Conservation (phyloP, 2,888 invertebrate species). For the Drosophila trichaetosa region DNA sequence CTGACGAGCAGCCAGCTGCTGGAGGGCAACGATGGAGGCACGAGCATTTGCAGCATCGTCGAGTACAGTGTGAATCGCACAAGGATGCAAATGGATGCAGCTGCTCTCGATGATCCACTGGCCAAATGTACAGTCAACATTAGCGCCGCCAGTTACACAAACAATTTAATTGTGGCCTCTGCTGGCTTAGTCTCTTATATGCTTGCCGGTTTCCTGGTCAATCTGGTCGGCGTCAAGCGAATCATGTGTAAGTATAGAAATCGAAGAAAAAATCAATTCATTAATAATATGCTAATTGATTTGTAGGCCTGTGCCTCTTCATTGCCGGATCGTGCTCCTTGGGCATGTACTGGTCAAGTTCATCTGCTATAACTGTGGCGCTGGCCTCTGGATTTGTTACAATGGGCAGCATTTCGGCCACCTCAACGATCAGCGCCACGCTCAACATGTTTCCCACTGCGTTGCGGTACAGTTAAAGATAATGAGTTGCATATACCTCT, state of each 20-base stretch:
- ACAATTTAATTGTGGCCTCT: conserved; percentile 88
- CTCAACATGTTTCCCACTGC: conserved; percentile 82
- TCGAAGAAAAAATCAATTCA: background rate
- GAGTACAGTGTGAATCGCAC: conserved; percentile 79
- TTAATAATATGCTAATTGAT: background rate
- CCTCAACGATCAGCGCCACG: conserved; percentile 77
- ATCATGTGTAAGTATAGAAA: conserved; percentile 85
- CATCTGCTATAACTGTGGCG: conserved; percentile 85
- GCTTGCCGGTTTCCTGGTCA: conserved; percentile 86
- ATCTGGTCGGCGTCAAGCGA: conserved; percentile 86
- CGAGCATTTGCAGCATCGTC: conserved; percentile 75
- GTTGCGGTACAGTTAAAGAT: conserved; percentile 67
- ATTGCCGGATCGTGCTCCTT: conserved; percentile 86
- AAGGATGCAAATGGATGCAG: conserved; percentile 38
- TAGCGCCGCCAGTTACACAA: conserved; percentile 88
- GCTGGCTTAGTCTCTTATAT: conserved; percentile 88
- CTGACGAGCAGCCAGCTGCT: conserved; percentile 54
- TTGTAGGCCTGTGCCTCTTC: conserved; percentile 83
- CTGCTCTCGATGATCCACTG: conserved; percentile 8
- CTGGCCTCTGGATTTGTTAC: conserved; percentile 86
- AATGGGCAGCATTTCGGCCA: conserved; percentile 75
- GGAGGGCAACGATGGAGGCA: conserved; percentile 1
- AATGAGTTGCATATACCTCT: too few relatives aligned
- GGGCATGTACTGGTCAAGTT: conserved; percentile 87
- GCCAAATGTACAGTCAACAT: conserved; percentile 73